A percentile compares a stretch with the other conserved stretches of the same genome.
Conservation (phyloP, 2,797 vertebrate genomes). For the Muraenolepis orangiensis region DNA sequence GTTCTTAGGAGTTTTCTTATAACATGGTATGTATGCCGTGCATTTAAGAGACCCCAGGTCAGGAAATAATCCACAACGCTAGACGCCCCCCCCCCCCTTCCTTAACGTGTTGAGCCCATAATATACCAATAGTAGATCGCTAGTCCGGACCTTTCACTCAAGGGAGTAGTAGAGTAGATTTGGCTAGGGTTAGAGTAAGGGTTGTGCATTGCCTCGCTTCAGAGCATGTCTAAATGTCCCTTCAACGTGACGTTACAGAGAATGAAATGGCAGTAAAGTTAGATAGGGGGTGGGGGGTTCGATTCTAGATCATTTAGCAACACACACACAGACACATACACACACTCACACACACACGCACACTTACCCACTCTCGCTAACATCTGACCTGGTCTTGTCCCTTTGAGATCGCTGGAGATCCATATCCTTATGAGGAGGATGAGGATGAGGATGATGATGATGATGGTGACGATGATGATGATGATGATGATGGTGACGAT, state of each 20-base stretch:
- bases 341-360: background rate
- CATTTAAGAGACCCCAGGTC: background rate
- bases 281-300: background rate
- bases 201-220: background rate
- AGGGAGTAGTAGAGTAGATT: background rate
- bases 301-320: background rate
- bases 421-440: background rate
- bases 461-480: background rate
- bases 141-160: background rate
- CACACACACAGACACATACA: background rate
- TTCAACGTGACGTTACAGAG: background rate
- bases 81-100: too few species aligned
- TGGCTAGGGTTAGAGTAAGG: background rate
- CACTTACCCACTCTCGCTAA: background rate
- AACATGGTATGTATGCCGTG: background rate
- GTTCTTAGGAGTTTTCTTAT: slow-evolving; percentile 4
- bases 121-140: background rate
- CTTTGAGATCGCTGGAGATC: background rate
- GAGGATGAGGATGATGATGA: background rate
- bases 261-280: background rate
- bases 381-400: background rate
- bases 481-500: background rate
- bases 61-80: background rate
- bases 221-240: background rate
- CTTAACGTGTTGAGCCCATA: background rate